These are phyloP conservation scores for Chascanopsetta lugubris DNA, from an alignment of 2,113 vertebrate genomes.

Conservation along the genomic window DNA sequence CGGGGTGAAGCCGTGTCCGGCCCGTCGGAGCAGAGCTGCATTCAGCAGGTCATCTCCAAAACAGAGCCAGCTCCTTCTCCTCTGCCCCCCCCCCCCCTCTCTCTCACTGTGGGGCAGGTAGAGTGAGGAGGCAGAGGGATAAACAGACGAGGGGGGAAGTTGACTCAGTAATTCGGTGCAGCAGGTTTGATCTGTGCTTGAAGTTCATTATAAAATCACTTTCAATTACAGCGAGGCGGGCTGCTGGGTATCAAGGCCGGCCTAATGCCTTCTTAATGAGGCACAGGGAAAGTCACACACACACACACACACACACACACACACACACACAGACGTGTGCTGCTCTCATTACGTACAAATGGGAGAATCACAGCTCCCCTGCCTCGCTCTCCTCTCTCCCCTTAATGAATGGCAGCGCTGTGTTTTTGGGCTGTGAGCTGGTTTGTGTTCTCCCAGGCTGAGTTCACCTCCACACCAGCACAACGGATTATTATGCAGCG, in stretches of 20 bases:
- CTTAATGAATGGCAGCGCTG: conserved; percentile 72
- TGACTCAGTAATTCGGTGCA: conserved; percentile 56
- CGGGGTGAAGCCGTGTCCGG: conserved; percentile 34
- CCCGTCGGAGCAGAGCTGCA: conserved; percentile 32
- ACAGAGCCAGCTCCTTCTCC: neutral
- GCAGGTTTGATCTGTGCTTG: conserved; percentile 72
- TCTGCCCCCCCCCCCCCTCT: conserved; percentile 6
- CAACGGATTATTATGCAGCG: conserved; percentile 66
- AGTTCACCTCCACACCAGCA: conserved; percentile 65
- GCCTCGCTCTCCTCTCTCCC: conserved; percentile 58
- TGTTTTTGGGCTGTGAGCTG: conserved; percentile 70
- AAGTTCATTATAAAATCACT: conserved; percentile 78
- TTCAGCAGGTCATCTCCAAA: conserved; percentile 32
- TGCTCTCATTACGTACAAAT: conserved; percentile 76
- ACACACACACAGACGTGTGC: conserved; percentile 56
- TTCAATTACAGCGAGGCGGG: conserved; percentile 69
- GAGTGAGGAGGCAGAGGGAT: conserved; percentile 31
- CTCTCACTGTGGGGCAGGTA: conserved; percentile 1
- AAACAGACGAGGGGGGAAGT: conserved; percentile 10
- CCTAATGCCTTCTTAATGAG: conserved; percentile 76
- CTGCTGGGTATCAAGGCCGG: conserved; percentile 68
- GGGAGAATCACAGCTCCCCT: conserved; percentile 53
- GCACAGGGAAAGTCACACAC: conserved; percentile 60
- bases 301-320: conserved; percentile 55
- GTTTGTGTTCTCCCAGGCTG: conserved; percentile 62